These are phyloP conservation scores for Beris chalybata DNA, from an alignment of 2,888 invertebrate genomes.

Conservation along the genomic window DNA sequence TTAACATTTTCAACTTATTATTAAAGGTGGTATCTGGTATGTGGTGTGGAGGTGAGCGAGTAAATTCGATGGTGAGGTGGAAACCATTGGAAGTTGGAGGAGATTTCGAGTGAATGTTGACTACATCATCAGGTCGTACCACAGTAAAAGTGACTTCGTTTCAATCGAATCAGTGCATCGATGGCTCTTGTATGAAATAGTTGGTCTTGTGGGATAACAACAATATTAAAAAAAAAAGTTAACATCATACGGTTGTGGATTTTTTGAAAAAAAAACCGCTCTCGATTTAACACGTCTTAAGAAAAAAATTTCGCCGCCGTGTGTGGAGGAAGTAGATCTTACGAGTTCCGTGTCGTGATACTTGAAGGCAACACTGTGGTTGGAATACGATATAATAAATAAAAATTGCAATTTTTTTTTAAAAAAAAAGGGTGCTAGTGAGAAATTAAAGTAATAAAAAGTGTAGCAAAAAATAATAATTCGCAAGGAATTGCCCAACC, in stretches of 20 bases:
- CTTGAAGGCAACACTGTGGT: background rate
- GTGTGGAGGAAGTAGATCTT: background rate
- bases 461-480: no score
- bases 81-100: slow-evolving; percentile 18
- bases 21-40: no score
- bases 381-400: no score
- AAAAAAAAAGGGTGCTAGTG: no score
- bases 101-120: slow-evolving; percentile 22
- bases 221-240: slow-evolving; percentile 1
- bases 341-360: slow-evolving; percentile 7
- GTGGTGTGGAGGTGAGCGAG: no score
- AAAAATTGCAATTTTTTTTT: no score
- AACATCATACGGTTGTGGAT: slow-evolving; percentile 4
- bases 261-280: slow-evolving; percentile 22
- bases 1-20: no score
- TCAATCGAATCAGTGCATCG: slow-evolving; percentile 50
- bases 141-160: slow-evolving; percentile 29
- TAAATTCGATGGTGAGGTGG: slow-evolving; percentile 20
- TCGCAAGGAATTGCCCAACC: slow-evolving; percentile 18
- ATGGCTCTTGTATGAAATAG: slow-evolving; percentile 55
- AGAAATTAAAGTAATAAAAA: no score
- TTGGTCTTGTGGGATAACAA: slow-evolving; percentile 43
- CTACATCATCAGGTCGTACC: background rate
- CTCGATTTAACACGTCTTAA: slow-evolving; percentile 1
- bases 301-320: slow-evolving; percentile 3